Base-by-base conservation (phyloP, 1,140 invertebrate genomes). In the Babylonia areolata region DNA sequence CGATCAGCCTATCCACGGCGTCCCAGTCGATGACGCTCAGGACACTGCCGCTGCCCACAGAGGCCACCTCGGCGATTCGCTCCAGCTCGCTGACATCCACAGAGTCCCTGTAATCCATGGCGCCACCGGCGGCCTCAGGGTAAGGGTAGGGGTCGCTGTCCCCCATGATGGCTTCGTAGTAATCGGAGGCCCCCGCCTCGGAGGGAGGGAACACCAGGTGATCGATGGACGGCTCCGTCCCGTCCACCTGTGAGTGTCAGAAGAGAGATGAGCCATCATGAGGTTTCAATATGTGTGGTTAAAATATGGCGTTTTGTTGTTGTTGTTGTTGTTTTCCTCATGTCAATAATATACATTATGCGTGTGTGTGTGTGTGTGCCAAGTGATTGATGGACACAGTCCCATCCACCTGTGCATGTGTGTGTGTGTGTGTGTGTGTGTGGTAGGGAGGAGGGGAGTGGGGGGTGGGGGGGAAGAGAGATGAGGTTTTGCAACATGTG, bases 11-110 rank as follows among this genome's bases (percentile, higher is more conserved):
- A 77, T 94, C 91, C 33, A 94, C 90, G 46, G 90, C 90, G 84
- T 93, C 93, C 93, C 93, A 94, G 89, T 94, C 93, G 82, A 94
- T 93, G 69, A 91, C 90, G 87, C 93, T 93, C 85, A 92, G 89
- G 6, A 93, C 90, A 86, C 93, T 93, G 42, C 91, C 93, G 85
- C 90, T 91, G 42, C 90, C 88, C 11, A 93, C 87, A 17, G 93
- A 94, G 33, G 88, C 92, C 28, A 83, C 89, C 33, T 93, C 91
- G 23, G 92, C 92, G 42, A 93, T 92, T n/a, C 90, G 86, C 39
- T 90, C 90, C 9, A 94, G 90, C 31, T 93, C 91, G 64, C 91
- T 91, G 81, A 93, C 89, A 75, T 92, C 91, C 58, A 93, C 92
- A 54, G 90, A 90, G 28, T 90, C 89, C 37, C 90, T 86, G 87